Evolutionary conservation across 2,797 vertebrate species (phyloP).

Genomic region (Acanthis flammea): DNA sequence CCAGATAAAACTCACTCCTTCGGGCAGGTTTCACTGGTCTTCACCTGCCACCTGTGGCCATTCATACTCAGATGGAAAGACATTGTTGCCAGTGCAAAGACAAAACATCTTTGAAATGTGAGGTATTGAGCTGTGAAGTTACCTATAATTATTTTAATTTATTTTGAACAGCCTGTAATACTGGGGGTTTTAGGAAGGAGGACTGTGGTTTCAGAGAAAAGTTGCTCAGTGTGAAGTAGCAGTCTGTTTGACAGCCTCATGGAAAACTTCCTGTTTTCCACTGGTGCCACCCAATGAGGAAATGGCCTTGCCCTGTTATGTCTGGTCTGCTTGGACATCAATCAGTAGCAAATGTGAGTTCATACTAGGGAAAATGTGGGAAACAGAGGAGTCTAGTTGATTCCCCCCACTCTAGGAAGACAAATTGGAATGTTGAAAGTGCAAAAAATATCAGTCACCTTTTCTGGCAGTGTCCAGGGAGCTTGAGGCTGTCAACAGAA

Average conservation of each 20-base stretch:
- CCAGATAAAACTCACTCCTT: not conserved
- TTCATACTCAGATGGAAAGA: not conserved
- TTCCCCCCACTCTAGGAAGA: not conserved
- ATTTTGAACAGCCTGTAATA: not conserved
- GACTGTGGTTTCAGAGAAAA: not conserved
- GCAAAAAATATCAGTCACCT: not conserved
- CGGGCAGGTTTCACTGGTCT: not conserved
- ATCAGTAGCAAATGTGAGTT: accelerated
- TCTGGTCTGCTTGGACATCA: not conserved
- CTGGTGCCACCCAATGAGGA: accelerated
- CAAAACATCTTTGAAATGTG: not conserved
- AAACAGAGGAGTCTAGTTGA: not conserved
- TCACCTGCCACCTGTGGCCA: not conserved
- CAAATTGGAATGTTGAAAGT: not conserved
- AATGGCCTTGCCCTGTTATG: not conserved
- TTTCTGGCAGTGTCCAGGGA: not conserved
- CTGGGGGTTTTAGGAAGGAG: accelerated
- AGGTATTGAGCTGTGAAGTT: not conserved
- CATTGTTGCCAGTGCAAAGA: not conserved
- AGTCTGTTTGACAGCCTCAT: not conserved
- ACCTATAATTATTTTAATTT: not conserved
- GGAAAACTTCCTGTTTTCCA: not conserved
- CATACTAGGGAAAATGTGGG: accelerated
- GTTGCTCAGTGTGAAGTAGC: accelerated
- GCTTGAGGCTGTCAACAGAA: not conserved